Base-by-base conservation (phyloP, 2,797 vertebrate species). In the Zalophus californianus region DNA sequence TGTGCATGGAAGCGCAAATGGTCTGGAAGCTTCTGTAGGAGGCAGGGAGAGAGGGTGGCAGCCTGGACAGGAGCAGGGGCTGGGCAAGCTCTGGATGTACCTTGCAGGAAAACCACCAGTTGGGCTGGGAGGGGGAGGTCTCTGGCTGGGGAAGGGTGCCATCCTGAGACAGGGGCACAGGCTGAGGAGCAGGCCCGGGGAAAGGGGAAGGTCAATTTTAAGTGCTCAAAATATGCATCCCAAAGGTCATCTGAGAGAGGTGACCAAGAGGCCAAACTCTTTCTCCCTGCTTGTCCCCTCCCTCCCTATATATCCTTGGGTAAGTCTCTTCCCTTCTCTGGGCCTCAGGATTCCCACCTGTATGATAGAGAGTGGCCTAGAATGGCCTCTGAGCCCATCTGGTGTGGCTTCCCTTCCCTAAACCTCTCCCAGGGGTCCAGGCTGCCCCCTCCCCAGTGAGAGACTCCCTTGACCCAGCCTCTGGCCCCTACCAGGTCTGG, bases 201-300 rank as follows among this genome's bases (percentile, higher is more conserved):
- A 86, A 29, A 10, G 0, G 16, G n/a, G 77, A 12, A 50, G 32
- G 13, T 25, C 32, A 2, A 0, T 64, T 73, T 38, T 41, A 60
- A 38, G 13, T 56, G 18, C 23, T 7, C n/a, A 29, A 13, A 4
- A 2, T 2, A 2, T 48, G 29, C 5, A 1, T 9, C 10, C 83
- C 20, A 35, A 77, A 35, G 44, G 15, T 52, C 41, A 10, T 16
- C 25, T 1, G 13, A 11, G 29, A 66, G 23, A 32, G 25, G 79
- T 25, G 7, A 41, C 54, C 32, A 1, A n/a, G 90, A 86, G 50
- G 48, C 12, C 70, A 56, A 62, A 21, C 48, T 21, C 32, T 58
- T 70, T 48, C 66, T 78, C 35, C 58, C 2, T 27, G 20, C 5
- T 32, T 7, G 14, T 21, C 23, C 5, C 7, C 29, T 60, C 27